Evolutionary conservation across 2,888 invertebrate species (phyloP), one percentile per base, ranked within the genome.

Genomic region (Drosophila mimetica): DNA sequence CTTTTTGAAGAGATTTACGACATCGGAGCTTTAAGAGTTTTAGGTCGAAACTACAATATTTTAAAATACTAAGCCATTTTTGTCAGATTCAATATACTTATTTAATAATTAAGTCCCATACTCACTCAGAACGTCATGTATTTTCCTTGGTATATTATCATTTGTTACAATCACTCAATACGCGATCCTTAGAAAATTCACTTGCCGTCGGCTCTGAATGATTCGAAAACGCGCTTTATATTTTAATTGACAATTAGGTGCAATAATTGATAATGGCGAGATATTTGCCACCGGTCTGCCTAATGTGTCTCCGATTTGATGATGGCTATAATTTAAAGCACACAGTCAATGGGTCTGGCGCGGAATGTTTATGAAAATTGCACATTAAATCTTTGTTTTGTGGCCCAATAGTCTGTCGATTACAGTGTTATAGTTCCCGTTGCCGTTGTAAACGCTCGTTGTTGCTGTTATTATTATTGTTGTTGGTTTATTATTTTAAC

Each of bases 401-500:
- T 65, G 51, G 42, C 48, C 50, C 54, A 59, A 70, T 71, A 58
- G 57, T 59, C 47, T 53, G 65, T 50, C 36, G 51, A 59, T 74
- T 70, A 64, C 54, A 55, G 66, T 71, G 72, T 72, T 75, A 69
- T 74, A 67, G 75, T 66, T 70, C 51, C 51, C 46, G 51, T 39
- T 58, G 73, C 58, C 30, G 34, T 66, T 53, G 69, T 48, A 48
- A 55, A 48, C 48, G 55, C 46, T 22, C n/a, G n/a, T 34, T 34
- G n/a, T 34, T 34, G 34, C 11, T 11, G 11, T 16, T 37, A 65
- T 66, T 66, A 52, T 51, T 67, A 54, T 69, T 74, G 64, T 77
- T 72, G 60, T 61, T 61, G 74, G 77, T 77, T 81, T 86, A 81
- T 81, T 75, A 63, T 77, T 77, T 77, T 82, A 76, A 80, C 86